Conservation (phyloP, 2,113 vertebrate species). For the Desmodus rotundus region DNA sequence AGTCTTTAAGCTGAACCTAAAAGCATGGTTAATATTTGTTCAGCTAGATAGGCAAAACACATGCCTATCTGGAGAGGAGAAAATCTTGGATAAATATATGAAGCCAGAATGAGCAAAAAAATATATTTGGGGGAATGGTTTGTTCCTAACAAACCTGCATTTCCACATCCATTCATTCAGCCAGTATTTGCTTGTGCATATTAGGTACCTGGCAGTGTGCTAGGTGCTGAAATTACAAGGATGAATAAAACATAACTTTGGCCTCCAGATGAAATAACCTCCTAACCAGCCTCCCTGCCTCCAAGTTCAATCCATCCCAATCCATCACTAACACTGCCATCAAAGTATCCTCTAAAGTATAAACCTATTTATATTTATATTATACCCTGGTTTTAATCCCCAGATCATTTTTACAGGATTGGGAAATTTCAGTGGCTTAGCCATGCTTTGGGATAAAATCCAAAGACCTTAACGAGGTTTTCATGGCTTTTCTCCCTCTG, state of each 20-base stretch:
- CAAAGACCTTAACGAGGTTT: slow-evolving; percentile 51
- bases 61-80: background rate
- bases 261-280: background rate
- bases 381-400: slow-evolving; percentile 45
- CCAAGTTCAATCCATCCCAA: background rate
- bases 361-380: slow-evolving; percentile 55
- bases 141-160: background rate
- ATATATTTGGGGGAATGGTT: background rate
- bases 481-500: slow-evolving; percentile 35
- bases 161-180: slow-evolving; percentile 8
- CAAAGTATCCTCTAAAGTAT: slow-evolving; percentile 26
- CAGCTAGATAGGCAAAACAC: background rate
- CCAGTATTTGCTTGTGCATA: background rate
- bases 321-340: slow-evolving; percentile 15
- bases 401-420: slow-evolving; percentile 48
- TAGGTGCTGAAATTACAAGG: background rate
- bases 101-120: slow-evolving; percentile 15
- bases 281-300: background rate
- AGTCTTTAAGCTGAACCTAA: background rate
- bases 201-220: slow-evolving; percentile 7
- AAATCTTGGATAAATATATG: background rate
- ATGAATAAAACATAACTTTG: slow-evolving; percentile 17
- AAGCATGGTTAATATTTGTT: background rate
- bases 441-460: slow-evolving; percentile 56
- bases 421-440: slow-evolving; percentile 42